phyloP scores from a whole-genome alignment of 1,140 invertebrate species.

The Galleria mellonella region DNA sequence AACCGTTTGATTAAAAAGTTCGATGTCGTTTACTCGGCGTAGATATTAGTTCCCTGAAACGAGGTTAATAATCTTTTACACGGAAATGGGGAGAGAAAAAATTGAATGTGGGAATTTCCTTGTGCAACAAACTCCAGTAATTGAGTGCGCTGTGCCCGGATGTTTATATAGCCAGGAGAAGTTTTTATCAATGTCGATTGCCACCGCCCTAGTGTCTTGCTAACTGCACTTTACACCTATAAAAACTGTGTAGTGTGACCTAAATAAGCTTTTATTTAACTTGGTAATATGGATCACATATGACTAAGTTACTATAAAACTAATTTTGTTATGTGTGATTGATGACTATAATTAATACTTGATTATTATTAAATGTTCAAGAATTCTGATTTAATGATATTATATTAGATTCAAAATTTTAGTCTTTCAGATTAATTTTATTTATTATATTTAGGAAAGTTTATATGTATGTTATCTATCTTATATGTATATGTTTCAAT shows the following conservation, averaged over 20 bases:
- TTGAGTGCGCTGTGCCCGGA: conserved; percentile 37
- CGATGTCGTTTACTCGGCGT: conserved; percentile 7
- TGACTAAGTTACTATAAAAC: too few relatives aligned
- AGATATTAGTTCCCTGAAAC: conserved; percentile 16
- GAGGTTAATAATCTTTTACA: conserved; percentile 30
- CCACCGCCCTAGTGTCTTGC: conserved; percentile 27
- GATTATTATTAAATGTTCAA: too few relatives aligned
- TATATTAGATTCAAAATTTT: too few relatives aligned
- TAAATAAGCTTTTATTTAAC: neutral
- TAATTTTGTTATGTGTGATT: too few relatives aligned
- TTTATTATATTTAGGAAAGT: too few relatives aligned
- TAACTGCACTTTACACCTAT: conserved; percentile 23
- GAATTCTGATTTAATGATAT: too few relatives aligned
- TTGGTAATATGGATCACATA: too few relatives aligned
- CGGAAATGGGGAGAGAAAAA: conserved; percentile 26
- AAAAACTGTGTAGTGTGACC: neutral
- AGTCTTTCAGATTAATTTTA: too few relatives aligned
- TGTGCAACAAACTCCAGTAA: conserved; percentile 46
- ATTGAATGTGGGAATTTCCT: conserved; percentile 36
- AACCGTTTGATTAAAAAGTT: too few relatives aligned
- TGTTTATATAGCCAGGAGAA: conserved; percentile 39
- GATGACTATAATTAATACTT: too few relatives aligned
- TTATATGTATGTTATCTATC: too few relatives aligned
- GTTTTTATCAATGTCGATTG: conserved; percentile 46
- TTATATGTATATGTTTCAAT: too few relatives aligned